Evolutionary conservation across 2,113 vertebrate genomes (phyloP).

Genomic region (Caretta caretta): DNA sequence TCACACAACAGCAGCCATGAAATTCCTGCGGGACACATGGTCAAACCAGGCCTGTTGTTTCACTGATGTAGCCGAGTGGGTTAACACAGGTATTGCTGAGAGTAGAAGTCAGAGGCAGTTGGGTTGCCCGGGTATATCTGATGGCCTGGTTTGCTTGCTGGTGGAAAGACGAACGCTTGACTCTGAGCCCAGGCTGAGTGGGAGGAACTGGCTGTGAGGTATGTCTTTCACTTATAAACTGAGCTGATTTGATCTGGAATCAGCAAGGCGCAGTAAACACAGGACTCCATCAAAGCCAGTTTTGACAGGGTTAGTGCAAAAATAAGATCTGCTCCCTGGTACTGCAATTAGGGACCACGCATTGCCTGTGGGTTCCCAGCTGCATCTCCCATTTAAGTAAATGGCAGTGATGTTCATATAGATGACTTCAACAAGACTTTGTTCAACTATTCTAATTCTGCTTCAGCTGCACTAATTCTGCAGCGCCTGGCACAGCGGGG

Average conservation of each 20-base stretch:
- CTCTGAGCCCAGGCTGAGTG: neutral
- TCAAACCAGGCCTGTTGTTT: neutral
- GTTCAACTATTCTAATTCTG: neutral
- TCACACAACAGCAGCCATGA: neutral
- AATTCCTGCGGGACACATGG: neutral
- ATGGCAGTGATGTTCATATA: neutral
- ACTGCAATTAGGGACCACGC: neutral
- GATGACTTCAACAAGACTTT: neutral
- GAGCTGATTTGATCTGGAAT: neutral
- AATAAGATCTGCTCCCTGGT: neutral
- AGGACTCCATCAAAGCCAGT: neutral
- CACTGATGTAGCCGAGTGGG: neutral
- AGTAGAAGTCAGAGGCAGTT: neutral
- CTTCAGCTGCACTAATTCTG: neutral
- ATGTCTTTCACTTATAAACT: neutral
- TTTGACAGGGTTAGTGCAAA: neutral
- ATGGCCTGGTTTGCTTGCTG: neutral
- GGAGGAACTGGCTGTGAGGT: neutral
- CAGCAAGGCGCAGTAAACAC: neutral
- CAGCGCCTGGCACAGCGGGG: neutral
- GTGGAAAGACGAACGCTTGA: neutral
- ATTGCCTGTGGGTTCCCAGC: neutral
- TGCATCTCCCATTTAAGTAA: neutral
- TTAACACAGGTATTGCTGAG: neutral
- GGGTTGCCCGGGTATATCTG: neutral